These are phyloP conservation scores for Solea senegalensis DNA, from an alignment of 2,113 vertebrate species.

Conservation along the genomic window DNA sequence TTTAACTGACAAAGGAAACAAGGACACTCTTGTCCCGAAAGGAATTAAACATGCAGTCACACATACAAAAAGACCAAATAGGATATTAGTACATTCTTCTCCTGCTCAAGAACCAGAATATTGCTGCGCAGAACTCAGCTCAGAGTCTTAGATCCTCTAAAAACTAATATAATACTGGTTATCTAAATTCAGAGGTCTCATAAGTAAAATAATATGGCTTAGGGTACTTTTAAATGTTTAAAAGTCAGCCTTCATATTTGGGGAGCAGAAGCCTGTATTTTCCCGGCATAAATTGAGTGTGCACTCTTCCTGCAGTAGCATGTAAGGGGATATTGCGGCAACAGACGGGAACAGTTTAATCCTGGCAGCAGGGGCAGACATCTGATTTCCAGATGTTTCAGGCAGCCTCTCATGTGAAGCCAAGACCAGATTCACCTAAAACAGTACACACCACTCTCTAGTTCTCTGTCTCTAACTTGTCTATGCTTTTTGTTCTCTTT, in stretches of 20 bases:
- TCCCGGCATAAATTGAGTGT: slow-evolving; percentile 13
- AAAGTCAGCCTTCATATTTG: not conserved
- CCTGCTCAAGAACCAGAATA: slow-evolving; percentile 6
- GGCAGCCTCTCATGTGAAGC: slow-evolving; percentile 46
- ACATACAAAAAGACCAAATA: slow-evolving; percentile 18
- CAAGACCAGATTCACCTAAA: slow-evolving; percentile 43
- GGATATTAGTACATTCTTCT: slow-evolving; percentile 24
- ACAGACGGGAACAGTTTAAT: slow-evolving; percentile 31
- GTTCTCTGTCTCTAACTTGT: not conserved
- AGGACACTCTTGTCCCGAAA: slow-evolving; percentile 51
- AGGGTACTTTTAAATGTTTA: slow-evolving; percentile 20
- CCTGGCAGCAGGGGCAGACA: slow-evolving; percentile 47
- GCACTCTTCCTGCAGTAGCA: slow-evolving; percentile 33
- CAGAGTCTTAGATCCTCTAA: not conserved
- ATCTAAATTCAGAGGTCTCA: not conserved
- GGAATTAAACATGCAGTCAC: slow-evolving; percentile 38
- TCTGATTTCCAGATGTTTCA: slow-evolving; percentile 78
- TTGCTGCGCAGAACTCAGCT: not conserved
- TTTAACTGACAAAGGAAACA: slow-evolving; percentile 39
- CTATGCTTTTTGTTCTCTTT: not conserved
- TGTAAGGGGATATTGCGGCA: slow-evolving; percentile 33
- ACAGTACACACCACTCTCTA: slow-evolving; percentile 7
- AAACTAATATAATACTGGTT: not conserved
- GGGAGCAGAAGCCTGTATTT: slow-evolving; percentile 9
- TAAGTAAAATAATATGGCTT: slow-evolving; percentile 21